These are phyloP conservation scores for Rallus limicola DNA, from an alignment of 2,113 vertebrate genomes.

Conservation along the genomic window DNA sequence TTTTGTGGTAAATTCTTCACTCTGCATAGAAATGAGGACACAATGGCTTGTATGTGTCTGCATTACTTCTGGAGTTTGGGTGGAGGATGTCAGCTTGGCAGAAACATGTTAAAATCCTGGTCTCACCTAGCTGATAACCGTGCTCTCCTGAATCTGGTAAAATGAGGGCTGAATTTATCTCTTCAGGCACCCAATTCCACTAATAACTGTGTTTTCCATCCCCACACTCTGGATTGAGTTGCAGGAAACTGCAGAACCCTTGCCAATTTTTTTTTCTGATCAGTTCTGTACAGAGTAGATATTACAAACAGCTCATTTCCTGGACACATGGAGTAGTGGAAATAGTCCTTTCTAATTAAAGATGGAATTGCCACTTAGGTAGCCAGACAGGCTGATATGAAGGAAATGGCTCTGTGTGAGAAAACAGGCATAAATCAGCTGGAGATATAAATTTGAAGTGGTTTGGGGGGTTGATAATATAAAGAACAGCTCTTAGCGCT, in stretches of 20 bases:
- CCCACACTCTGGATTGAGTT: background rate
- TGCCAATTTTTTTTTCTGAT: background rate
- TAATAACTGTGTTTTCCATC: background rate
- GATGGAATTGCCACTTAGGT: conserved; percentile 11
- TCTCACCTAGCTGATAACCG: background rate
- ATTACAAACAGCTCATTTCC: background rate
- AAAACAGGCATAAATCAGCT: background rate
- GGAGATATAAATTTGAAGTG: background rate
- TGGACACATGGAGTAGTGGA: background rate
- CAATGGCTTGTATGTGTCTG: background rate
- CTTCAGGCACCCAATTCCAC: background rate
- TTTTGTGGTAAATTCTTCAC: background rate
- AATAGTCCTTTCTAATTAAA: conserved; percentile 19
- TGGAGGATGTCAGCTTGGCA: background rate
- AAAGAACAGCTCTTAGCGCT: background rate
- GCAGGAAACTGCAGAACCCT: background rate
- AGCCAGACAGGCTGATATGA: background rate
- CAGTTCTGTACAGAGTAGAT: background rate
- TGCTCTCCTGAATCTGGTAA: background rate
- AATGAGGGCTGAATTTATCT: background rate
- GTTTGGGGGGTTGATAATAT: background rate
- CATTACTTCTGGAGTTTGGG: background rate
- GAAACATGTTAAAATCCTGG: background rate
- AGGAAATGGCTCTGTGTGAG: background rate
- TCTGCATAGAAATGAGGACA: background rate